Conservation (phyloP, 2,888 invertebrate species). For the Trissolcus japonicus region DNA sequence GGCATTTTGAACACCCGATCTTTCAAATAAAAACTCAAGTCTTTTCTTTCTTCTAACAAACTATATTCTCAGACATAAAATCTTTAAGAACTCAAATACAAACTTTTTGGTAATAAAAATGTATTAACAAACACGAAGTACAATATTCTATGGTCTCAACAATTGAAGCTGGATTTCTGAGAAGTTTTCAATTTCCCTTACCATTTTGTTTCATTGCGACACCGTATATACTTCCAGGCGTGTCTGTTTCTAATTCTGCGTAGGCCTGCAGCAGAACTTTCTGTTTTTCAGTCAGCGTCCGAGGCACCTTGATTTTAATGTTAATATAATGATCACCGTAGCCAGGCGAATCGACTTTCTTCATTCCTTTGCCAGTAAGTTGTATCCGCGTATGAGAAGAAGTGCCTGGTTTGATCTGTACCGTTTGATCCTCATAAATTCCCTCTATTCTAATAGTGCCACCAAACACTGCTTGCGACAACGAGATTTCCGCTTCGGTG, state of each 20-base stretch:
- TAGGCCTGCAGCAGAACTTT: slow-evolving; percentile 90
- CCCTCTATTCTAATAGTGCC: slow-evolving; percentile 95
- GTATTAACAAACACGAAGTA: too few relatives aligned
- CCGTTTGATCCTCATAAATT: slow-evolving; percentile 94
- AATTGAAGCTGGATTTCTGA: too few relatives aligned
- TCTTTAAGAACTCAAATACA: slow-evolving; percentile 12
- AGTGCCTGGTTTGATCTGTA: slow-evolving; percentile 94
- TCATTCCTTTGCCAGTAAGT: slow-evolving; percentile 93
- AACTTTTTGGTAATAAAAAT: not conserved
- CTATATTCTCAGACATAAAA: slow-evolving; percentile 38
- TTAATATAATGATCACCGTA: slow-evolving; percentile 98
- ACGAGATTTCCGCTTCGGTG: slow-evolving; percentile 91
- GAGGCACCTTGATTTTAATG: slow-evolving; percentile 92
- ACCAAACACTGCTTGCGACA: slow-evolving; percentile 95
- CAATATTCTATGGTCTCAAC: too few relatives aligned
- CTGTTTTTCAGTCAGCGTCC: slow-evolving; percentile 86
- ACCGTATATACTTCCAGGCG: slow-evolving; percentile 94
- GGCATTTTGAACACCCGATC: not conserved
- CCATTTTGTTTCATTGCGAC: slow-evolving; percentile 87
- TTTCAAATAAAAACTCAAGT: slow-evolving; percentile 39
- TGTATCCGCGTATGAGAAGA: slow-evolving; percentile 94
- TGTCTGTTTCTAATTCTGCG: slow-evolving; percentile 93
- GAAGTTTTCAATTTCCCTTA: slow-evolving; percentile 76
- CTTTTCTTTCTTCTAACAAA: slow-evolving; percentile 7
- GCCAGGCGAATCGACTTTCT: slow-evolving; percentile 91